These are phyloP conservation scores for Scotopteryx bipunctaria DNA, from an alignment of 2,888 invertebrate species.

Conservation along the genomic window DNA sequence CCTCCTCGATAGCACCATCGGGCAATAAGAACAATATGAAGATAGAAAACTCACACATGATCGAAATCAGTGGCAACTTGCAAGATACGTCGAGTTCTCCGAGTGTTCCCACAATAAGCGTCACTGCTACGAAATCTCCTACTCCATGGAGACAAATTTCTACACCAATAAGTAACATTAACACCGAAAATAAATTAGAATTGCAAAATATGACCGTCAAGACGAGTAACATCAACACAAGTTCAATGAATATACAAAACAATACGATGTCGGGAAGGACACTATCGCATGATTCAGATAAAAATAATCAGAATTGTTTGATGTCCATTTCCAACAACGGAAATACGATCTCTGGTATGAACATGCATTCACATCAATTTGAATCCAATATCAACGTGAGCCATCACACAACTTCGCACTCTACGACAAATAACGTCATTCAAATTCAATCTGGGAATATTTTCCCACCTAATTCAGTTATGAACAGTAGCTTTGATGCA, in stretches of 20 bases:
- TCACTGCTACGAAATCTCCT: conserved; percentile 74
- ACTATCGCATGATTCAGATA: conserved; percentile 65
- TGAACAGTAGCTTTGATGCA: conserved; percentile 73
- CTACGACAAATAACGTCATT: conserved; percentile 72
- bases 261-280: conserved; percentile 55
- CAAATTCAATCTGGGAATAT: conserved; percentile 78
- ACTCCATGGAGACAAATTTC: conserved; percentile 75
- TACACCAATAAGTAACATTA: conserved; percentile 47
- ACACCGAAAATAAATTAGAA: conserved; percentile 65
- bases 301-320: conserved; percentile 67
- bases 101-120: conserved; percentile 73
- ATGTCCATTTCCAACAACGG: conserved; percentile 61
- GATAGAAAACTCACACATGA: conserved; percentile 74
- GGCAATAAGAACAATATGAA: conserved; percentile 68
- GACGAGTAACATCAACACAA: conserved; percentile 55
- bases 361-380: conserved; percentile 71
- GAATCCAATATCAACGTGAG: conserved; percentile 66
- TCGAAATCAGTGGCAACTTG: conserved; percentile 76
- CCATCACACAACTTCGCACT: conserved; percentile 68
- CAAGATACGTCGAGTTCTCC: conserved; percentile 65
- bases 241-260: conserved; percentile 63
- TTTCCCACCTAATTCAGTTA: conserved; percentile 68
- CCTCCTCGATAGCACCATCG: conserved; percentile 74
- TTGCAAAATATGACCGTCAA: conserved; percentile 67
- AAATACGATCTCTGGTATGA: conserved; percentile 56